These are phyloP conservation scores for Torymus auratus DNA, from an alignment of 2,888 invertebrate genomes.

Conservation along the genomic window DNA sequence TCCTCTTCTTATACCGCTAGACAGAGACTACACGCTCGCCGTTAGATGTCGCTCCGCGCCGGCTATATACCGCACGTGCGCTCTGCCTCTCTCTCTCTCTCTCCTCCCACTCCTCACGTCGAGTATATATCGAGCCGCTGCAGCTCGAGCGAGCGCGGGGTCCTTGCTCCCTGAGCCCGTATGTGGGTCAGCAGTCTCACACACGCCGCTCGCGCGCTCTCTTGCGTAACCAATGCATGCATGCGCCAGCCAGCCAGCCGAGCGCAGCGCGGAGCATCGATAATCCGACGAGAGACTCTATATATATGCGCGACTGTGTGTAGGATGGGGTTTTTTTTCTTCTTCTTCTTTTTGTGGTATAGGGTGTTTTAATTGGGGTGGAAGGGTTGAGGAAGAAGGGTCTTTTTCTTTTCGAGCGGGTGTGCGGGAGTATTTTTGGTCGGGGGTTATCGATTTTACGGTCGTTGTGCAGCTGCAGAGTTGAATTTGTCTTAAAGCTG, in stretches of 20 bases:
- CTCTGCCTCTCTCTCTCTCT: slow-evolving; percentile 13
- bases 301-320: no score
- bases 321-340: no score
- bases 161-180: slow-evolving; percentile 75
- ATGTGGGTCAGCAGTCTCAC: slow-evolving; percentile 77
- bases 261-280: no score
- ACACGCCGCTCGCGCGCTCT: slow-evolving; percentile 69
- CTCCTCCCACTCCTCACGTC: neutral
- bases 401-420: no score
- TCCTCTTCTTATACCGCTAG: neutral
- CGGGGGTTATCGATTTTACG: no score
- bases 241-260: slow-evolving; percentile 37
- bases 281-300: no score
- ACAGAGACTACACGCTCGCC: slow-evolving; percentile 5
- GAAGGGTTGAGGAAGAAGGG: no score
- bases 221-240: slow-evolving; percentile 76
- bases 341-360: no score
- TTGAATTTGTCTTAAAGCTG: no score
- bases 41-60: slow-evolving; percentile 45
- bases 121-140: slow-evolving; percentile 43
- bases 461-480: no score
- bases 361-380: no score
- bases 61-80: neutral
- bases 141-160: slow-evolving; percentile 64
- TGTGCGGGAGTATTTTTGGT: no score